Percentiles rank a stretch among this genome's conserved stretches.
phyloP scores from a whole-genome alignment of 2,113 vertebrate genomes.

The Cyprinus carpio region DNA sequence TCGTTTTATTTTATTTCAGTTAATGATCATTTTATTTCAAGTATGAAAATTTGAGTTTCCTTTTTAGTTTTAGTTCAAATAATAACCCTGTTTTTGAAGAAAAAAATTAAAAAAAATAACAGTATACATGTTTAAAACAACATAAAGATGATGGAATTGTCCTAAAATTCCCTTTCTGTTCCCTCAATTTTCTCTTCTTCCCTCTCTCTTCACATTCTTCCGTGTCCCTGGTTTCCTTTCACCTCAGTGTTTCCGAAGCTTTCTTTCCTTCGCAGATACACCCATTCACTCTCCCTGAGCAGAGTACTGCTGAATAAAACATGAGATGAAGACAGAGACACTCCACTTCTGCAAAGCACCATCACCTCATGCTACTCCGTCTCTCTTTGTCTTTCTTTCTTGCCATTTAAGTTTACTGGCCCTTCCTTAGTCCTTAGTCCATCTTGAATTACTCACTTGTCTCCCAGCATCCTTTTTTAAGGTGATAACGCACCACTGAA shows the following conservation, averaged over 20 bases:
- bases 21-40: too few species aligned
- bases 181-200: neutral
- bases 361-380: constrained; percentile 25
- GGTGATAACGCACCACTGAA: neutral
- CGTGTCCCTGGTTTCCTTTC: neutral
- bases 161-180: neutral
- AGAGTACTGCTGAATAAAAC: constrained; percentile 57
- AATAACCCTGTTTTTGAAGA: neutral
- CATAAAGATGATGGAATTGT: neutral
- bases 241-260: constrained; percentile 26
- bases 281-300: constrained; percentile 45
- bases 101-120: neutral
- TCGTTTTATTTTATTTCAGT: too few species aligned
- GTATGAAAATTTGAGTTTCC: too few species aligned
- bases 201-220: neutral
- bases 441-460: neutral
- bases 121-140: too few species aligned
- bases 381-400: constrained; percentile 38
- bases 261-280: constrained; percentile 12
- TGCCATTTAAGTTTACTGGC: neutral
- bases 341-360: constrained; percentile 28
- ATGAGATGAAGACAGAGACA: constrained; percentile 48
- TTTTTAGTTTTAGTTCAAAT: too few species aligned
- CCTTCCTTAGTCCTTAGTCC: neutral
- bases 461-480: neutral